These are phyloP conservation scores for Drosophila prostipennis DNA, from an alignment of 2,888 invertebrate genomes.

Conservation along the genomic window DNA sequence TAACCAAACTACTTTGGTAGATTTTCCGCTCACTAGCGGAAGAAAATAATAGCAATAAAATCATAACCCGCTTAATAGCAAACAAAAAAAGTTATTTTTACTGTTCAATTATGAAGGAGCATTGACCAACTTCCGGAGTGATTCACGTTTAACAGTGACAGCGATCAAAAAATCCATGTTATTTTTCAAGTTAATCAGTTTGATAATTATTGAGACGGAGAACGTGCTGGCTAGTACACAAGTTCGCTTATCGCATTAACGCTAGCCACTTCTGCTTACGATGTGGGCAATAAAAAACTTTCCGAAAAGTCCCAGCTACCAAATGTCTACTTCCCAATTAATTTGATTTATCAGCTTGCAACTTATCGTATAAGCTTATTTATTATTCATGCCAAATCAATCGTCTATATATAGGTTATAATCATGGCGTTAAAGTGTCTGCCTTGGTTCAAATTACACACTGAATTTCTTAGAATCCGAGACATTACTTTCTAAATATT, in stretches of 20 bases:
- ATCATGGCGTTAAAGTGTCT: not conserved
- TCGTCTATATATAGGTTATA: not conserved
- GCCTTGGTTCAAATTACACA: not conserved
- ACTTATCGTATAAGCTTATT: conserved; percentile 24
- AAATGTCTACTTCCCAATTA: conserved; percentile 20
- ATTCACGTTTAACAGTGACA: conserved; percentile 6
- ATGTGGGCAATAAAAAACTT: conserved; percentile 23
- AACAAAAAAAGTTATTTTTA: not conserved
- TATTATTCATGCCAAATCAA: conserved; percentile 18
- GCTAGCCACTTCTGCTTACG: conserved; percentile 29
- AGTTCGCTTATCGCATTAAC: conserved; percentile 31
- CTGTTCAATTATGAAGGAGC: not conserved
- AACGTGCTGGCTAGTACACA: conserved; percentile 3
- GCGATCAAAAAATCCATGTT: conserved; percentile 2
- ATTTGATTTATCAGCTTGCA: conserved; percentile 12
- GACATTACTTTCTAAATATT: not conserved
- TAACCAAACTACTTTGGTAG: not conserved
- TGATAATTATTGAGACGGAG: conserved; percentile 18
- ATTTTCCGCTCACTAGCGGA: not conserved
- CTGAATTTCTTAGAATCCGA: not conserved
- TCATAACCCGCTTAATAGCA: conserved; percentile 13
- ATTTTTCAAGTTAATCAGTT: conserved; percentile 23
- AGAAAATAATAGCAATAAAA: conserved; percentile 24
- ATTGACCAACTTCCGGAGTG: not conserved
- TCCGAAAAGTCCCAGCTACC: conserved; percentile 23